Evolutionary conservation across 2,888 invertebrate species (phyloP), one percentile per base, ranked within the genome.

Genomic region (Caenorhabditis wallacei): DNA sequence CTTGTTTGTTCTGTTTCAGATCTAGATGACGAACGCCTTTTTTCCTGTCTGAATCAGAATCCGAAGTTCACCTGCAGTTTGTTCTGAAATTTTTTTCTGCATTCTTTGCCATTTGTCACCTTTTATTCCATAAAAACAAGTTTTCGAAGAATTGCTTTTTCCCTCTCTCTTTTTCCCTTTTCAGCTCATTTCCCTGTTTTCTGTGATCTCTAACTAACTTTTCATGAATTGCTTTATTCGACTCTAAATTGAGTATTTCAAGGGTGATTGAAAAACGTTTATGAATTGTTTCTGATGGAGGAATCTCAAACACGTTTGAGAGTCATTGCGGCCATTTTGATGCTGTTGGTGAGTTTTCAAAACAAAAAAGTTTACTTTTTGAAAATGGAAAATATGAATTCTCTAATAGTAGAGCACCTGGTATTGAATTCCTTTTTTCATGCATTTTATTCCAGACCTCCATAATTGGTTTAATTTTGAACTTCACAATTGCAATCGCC

Each of bases 321-420:
- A 24, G 30, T 66, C 0, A 30, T 75, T 18, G 66, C 66, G 5
- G 75, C 75, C 1, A 75, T 56, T 22, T 57, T 24, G 22, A 64
- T 75, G 75, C 66, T 75, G 18, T n/a, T 75, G 56, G 75, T 75
- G 37, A 37, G 66, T 35, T 30, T 16, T 30, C 8, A n/a, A n/a
- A n/a, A n/a, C n/a, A n/a, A n/a, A n/a, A n/a, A n/a, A n/a, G n/a
- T n/a, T n/a, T n/a, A n/a, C n/a, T n/a, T n/a, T n/a, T n/a, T n/a
- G n/a, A n/a, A n/a, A n/a, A n/a, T n/a, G n/a, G 30, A 30, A 30
- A 30, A 30, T 3, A 30, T 5, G 30, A 8, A 30, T 54, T 24
- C 20, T 53, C 18, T 40, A n/a, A n/a, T n/a, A n/a, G n/a, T n/a
- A n/a, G n/a, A n/a, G n/a, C n/a, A n/a, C n/a, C n/a, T n/a, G n/a